phyloP scores from a whole-genome alignment of 2,113 vertebrate species.

The Nannobrachium achirus region DNA sequence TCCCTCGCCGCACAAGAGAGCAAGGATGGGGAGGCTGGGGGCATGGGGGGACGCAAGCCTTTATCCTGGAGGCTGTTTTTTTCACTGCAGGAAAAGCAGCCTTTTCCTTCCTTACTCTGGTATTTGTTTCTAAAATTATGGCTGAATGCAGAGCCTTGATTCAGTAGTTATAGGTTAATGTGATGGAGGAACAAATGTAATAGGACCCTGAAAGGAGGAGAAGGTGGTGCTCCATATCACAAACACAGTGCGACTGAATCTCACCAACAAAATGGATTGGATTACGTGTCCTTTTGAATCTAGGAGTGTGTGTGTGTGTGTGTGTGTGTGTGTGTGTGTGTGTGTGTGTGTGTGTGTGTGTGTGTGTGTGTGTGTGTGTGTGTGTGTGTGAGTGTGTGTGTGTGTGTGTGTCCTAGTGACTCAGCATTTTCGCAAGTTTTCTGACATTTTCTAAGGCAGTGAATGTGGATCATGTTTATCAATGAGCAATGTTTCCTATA shows the following conservation, averaged over 20 bases:
- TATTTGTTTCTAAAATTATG: neutral
- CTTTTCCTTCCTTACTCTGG: conserved; percentile 24
- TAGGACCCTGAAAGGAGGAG: conserved; percentile 25
- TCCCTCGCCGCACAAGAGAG: no score
- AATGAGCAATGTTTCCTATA: conserved; percentile 49
- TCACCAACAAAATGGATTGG: conserved; percentile 42
- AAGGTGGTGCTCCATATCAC: conserved; percentile 22
- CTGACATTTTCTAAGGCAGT: conserved; percentile 54
- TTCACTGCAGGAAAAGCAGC: neutral
- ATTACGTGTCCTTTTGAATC: conserved; percentile 50
- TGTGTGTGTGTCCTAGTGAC: conserved; percentile 19
- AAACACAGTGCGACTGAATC: conserved; percentile 38
- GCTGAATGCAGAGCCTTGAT: conserved; percentile 42
- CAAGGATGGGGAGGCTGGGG: no score
- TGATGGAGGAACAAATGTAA: conserved; percentile 49
- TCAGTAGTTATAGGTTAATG: conserved; percentile 37
- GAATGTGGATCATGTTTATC: conserved; percentile 58
- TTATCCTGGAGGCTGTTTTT: no score
- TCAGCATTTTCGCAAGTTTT: conserved; percentile 47
- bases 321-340: no score
- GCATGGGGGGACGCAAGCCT: no score
- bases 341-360: no score
- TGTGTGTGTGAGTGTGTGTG: no score
- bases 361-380: no score
- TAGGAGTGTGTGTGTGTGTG: conserved; percentile 40